Evolutionary conservation across 2,888 invertebrate genomes (phyloP).

Genomic region (Rhodophaea formosa): DNA sequence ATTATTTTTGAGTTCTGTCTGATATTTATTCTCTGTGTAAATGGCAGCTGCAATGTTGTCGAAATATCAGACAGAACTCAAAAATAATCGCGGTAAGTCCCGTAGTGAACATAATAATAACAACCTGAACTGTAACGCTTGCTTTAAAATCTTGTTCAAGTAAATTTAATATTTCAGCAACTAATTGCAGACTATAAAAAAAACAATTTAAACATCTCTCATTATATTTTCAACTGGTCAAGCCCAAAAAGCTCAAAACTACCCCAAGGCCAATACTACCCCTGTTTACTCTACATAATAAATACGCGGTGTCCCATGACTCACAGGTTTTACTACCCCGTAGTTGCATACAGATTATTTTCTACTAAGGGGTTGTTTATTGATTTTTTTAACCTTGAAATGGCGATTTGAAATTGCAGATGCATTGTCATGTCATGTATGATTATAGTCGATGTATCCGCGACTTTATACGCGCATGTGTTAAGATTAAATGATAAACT

Average conservation of each 20-base stretch:
- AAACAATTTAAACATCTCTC: background rate
- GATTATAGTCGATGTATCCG: too few relatives aligned
- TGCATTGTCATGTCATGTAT: background rate
- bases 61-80: too few relatives aligned
- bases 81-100: too few relatives aligned
- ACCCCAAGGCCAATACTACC: slow-evolving; percentile 8
- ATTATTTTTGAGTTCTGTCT: too few relatives aligned
- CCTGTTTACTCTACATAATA: slow-evolving; percentile 16
- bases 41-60: too few relatives aligned
- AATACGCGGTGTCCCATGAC: slow-evolving; percentile 37
- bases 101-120: too few relatives aligned
- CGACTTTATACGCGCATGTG: too few relatives aligned
- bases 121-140: too few relatives aligned
- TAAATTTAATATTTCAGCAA: background rate
- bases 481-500: too few relatives aligned
- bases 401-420: background rate
- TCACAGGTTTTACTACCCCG: slow-evolving; percentile 58
- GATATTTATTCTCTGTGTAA: too few relatives aligned
- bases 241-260: background rate
- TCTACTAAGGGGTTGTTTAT: slow-evolving; percentile 1
- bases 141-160: background rate
- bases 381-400: slow-evolving; percentile 14
- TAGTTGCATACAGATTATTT: slow-evolving; percentile 24
- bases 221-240: slow-evolving; percentile 7
- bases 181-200: background rate